Percentiles rank a stretch among this genome's conserved stretches.
Conservation (phyloP, 2,113 vertebrate genomes). For the Myodes glareolus region DNA sequence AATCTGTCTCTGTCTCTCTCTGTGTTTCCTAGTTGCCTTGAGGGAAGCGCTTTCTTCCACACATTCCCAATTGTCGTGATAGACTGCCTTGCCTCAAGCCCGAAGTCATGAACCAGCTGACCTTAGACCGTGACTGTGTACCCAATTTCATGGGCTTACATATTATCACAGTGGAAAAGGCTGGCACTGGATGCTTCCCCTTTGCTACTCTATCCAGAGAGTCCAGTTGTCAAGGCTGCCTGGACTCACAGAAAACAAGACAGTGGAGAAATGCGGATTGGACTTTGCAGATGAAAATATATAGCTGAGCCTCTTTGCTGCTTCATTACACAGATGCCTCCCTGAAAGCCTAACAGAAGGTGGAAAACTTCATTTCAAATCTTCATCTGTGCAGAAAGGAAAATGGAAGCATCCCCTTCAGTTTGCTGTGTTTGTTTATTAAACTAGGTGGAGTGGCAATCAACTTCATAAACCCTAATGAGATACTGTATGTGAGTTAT, state of each 20-base stretch:
- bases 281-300: slow-evolving; percentile 5
- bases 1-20: background rate
- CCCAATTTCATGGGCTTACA: background rate
- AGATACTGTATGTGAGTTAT: background rate
- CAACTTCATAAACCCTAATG: background rate
- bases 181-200: background rate
- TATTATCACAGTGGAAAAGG: background rate
- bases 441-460: background rate
- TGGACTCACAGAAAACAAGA: background rate
- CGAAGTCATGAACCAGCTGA: background rate
- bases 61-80: background rate
- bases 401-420: background rate
- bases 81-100: background rate
- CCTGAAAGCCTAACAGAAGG: slow-evolving; percentile 54
- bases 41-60: background rate
- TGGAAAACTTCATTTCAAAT: slow-evolving; percentile 62
- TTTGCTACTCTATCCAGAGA: background rate
- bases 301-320: slow-evolving; percentile 57
- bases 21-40: background rate
- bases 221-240: background rate
- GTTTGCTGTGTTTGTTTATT: slow-evolving; percentile 41
- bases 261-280: background rate
- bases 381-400: slow-evolving; percentile 49
- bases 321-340: slow-evolving; percentile 60
- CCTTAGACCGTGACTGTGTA: background rate